These are phyloP conservation scores for Chesias legatella DNA, from an alignment of 2,888 invertebrate species.

Conservation along the genomic window DNA sequence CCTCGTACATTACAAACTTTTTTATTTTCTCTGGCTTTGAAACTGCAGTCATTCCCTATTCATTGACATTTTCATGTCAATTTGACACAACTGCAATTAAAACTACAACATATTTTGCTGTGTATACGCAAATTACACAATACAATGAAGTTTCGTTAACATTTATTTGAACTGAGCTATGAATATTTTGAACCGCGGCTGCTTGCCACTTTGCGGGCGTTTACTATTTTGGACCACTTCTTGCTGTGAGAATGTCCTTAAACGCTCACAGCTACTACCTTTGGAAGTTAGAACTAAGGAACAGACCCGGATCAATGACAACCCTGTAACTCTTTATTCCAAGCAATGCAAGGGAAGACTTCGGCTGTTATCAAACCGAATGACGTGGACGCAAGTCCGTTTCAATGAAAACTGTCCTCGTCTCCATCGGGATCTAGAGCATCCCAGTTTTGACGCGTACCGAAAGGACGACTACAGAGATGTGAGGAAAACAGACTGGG, in stretches of 20 bases:
- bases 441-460: slow-evolving; percentile 60
- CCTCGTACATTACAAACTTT: no score
- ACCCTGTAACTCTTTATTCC: slow-evolving; percentile 12
- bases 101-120: not conserved
- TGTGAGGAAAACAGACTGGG: slow-evolving; percentile 53
- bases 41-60: no score
- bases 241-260: slow-evolving; percentile 36
- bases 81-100: slow-evolving; percentile 1
- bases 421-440: slow-evolving; percentile 59
- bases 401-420: slow-evolving; percentile 50
- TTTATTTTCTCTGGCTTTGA: no score
- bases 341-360: slow-evolving; percentile 11
- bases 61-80: no score
- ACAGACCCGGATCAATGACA: not conserved
- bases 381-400: slow-evolving; percentile 59
- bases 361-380: slow-evolving; percentile 23
- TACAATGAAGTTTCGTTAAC: slow-evolving; percentile 10
- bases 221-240: slow-evolving; percentile 34
- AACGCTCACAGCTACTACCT: slow-evolving; percentile 13
- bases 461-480: slow-evolving; percentile 58
- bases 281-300: slow-evolving; percentile 9
- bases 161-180: slow-evolving; percentile 25
- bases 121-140: slow-evolving; percentile 2
- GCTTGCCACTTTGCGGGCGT: slow-evolving; percentile 33
- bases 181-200: slow-evolving; percentile 41